Evolutionary conservation across 64 coral and sea anemone genomes (phyloP), one percentile per base, ranked within the genome.

Genomic region (Platygyra sinensis): DNA sequence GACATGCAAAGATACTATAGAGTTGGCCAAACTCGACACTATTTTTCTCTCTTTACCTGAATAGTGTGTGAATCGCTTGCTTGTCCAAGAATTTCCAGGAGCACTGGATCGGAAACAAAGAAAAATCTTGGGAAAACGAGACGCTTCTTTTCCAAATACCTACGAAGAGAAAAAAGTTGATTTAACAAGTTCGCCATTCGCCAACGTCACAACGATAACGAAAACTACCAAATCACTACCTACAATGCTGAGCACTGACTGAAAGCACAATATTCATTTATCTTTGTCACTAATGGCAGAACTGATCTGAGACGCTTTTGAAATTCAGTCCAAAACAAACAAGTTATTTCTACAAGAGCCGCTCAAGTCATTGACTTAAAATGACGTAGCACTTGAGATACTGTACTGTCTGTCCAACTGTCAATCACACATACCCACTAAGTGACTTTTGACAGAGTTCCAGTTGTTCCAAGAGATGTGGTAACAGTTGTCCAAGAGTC

Each of bases 371-470:
- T 12, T 14, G 15, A 57, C 15, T 12, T 12, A 57, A 57, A 16
- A 2, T 57, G 0, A 57, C 54, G 15, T 16, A 57, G 10, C 54
- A 57, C 33, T 36, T 36, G 33, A 36, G 33, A 36, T 36, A 36
- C 33, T 36, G 33, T 3, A 36, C 54, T 57, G 54, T 57, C 54
- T 57, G 54, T 16, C 54, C 54, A 57, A 57, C 11, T 57, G 54
- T 15, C 54, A 24, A 2, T 64, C 16, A 4, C 0, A 91, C 97
- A 84, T 74, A 99, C 97, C 97, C 97, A 72, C 91, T 99, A 10
- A 99, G 94, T 24, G 97, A 99, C 63, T 99, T 99, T 74, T 99
- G 97, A 80, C 97, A 99, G 52, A 99, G 88, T 69, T 99, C 97
- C 14, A 99, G 89, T 60, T 99, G 97, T 80, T 99, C 97, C 76